A percentile compares a stretch with the other conserved stretches of the same genome.
phyloP scores from a whole-genome alignment of 2,113 vertebrate genomes.

The Numida meleagris region DNA sequence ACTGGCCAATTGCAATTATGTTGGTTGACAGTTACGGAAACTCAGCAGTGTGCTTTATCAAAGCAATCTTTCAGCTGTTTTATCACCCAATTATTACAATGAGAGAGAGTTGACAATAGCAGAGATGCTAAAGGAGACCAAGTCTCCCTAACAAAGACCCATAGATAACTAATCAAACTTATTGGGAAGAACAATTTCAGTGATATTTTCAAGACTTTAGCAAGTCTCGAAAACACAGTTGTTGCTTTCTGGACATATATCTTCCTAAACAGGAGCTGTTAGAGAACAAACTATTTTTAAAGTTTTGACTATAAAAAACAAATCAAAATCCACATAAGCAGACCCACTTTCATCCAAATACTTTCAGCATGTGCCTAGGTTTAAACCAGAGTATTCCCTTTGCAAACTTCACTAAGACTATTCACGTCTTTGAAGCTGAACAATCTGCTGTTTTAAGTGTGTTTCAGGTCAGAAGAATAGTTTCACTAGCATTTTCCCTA shows the following conservation, averaged over 20 bases:
- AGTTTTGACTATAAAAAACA: not conserved
- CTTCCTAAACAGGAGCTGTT: not conserved
- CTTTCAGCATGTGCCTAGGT: not conserved
- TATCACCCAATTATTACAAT: not conserved
- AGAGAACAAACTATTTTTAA: not conserved
- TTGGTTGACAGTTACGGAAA: not conserved
- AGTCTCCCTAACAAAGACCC: not conserved
- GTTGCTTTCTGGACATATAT: not conserved
- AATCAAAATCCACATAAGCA: not conserved
- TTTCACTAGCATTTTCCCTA: not conserved
- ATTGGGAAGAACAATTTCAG: not conserved
- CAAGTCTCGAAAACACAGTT: accelerated
- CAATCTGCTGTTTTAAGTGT: not conserved
- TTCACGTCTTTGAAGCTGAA: not conserved
- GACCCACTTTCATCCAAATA: not conserved
- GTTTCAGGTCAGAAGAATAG: not conserved
- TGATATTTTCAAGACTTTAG: not conserved
- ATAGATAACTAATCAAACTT: not conserved
- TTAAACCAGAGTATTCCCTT: not conserved
- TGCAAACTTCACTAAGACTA: not conserved
- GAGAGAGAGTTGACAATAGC: not conserved
- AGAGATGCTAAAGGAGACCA: not conserved
- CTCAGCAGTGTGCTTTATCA: not conserved
- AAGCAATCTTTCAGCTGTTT: not conserved
- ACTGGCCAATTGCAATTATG: not conserved